Percentiles rank a stretch among this genome's conserved stretches.
Conservation (phyloP, 2,797 vertebrate species). For the Spea hammondii region DNA sequence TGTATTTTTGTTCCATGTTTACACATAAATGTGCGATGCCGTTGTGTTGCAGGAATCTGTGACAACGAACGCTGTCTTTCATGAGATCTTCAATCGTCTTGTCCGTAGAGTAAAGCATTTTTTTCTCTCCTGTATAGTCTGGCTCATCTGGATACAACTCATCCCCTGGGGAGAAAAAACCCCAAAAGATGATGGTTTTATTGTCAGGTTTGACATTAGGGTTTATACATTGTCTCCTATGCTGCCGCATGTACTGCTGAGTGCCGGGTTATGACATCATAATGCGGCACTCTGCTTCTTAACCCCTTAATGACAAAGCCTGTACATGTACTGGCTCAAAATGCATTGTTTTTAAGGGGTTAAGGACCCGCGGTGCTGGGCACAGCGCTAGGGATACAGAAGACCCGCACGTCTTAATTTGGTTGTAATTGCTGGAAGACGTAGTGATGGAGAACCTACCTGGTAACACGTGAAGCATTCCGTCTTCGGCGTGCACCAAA, state of each 20-base stretch:
- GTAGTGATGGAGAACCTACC: conserved; percentile 62
- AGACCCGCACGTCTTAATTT: too few species aligned
- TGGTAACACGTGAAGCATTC: conserved; percentile 69
- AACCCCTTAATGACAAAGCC: too few species aligned
- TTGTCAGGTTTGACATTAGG: too few species aligned
- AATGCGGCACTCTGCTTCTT: too few species aligned
- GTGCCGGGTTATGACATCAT: too few species aligned
- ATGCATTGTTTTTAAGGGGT: too few species aligned
- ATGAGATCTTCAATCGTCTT: conserved; percentile 66
- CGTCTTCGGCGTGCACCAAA: conserved; percentile 58
- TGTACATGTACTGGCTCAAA: too few species aligned
- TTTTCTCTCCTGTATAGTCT: conserved; percentile 61
- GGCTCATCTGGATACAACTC: conserved; percentile 71
- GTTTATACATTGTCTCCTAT: too few species aligned
- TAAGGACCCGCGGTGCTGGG: too few species aligned
- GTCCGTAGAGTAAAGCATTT: conserved; percentile 55
- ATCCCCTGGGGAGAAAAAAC: conserved; percentile 61
- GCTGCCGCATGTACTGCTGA: too few species aligned
- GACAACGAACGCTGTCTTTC: conserved; percentile 59
- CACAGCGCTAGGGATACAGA: background rate
- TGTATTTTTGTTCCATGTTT: conserved; percentile 62
- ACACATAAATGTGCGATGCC: conserved; percentile 54
- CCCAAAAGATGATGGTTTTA: background rate
- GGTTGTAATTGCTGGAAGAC: too few species aligned
- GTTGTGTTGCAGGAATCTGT: conserved; percentile 59